A percentile compares a stretch with the other conserved stretches of the same genome.
Evolutionary conservation across 2,113 vertebrate genomes (phyloP).

Genomic region (Baryphthengus martii): DNA sequence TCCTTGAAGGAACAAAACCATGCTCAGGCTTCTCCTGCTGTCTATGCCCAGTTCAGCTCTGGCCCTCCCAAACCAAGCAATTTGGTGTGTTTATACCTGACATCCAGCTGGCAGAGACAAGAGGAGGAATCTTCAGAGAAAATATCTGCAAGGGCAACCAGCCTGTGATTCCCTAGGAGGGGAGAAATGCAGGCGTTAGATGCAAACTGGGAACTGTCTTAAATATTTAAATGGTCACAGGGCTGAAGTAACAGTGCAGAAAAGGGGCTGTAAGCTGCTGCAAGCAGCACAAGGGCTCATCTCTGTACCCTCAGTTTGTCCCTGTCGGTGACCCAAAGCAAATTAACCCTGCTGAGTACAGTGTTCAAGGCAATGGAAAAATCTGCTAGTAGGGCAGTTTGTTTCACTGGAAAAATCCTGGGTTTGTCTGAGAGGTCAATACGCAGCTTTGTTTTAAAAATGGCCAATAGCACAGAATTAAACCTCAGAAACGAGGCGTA

Average conservation of each 20-base stretch:
- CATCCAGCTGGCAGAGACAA: conserved; percentile 80
- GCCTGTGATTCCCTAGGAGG: conserved; percentile 80
- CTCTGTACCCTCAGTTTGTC: not conserved
- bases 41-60: not conserved
- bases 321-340: not conserved
- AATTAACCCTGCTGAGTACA: not conserved
- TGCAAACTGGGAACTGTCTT: not conserved
- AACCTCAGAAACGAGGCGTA: not conserved
- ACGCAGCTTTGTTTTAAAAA: not conserved
- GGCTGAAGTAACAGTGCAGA: not conserved
- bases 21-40: not conserved
- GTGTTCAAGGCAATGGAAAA: not conserved
- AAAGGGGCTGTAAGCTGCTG: not conserved
- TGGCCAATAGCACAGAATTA: not conserved
- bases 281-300: not conserved
- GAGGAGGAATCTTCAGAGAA: conserved; percentile 81
- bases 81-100: conserved; percentile 76
- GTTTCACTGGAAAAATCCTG: not conserved
- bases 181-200: not conserved
- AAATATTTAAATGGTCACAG: not conserved
- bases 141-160: conserved; percentile 82
- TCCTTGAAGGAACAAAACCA: not conserved
- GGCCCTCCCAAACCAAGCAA: not conserved
- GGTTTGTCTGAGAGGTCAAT: not conserved
- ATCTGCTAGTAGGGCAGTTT: not conserved